A percentile compares a stretch with the other conserved stretches of the same genome.
Evolutionary conservation across 2,113 vertebrate species (phyloP).

Genomic region (Pangasianodon hypophthalmus): DNA sequence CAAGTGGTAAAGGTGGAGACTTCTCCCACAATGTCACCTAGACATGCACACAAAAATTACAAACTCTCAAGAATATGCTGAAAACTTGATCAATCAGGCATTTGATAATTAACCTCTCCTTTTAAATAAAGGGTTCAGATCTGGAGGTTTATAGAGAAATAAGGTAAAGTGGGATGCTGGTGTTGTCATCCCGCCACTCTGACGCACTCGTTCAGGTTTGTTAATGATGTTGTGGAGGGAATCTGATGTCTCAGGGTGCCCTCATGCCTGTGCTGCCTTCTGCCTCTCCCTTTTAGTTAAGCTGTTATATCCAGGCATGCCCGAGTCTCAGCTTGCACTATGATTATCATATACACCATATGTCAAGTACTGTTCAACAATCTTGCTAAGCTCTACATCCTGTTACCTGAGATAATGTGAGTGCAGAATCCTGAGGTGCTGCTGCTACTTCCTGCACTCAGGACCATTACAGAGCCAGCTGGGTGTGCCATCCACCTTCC

Average conservation of each 20-base stretch:
- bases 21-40: not conserved
- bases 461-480: not conserved
- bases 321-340: constrained; percentile 2
- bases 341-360: constrained; percentile 20
- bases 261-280: constrained; percentile 2
- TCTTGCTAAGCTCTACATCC: constrained; percentile 18
- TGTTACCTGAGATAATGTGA: constrained; percentile 13
- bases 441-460: not conserved
- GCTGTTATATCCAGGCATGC: not conserved
- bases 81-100: not conserved
- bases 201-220: not conserved
- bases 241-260: not conserved
- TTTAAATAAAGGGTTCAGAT: not conserved
- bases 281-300: not conserved
- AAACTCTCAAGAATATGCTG: not conserved
- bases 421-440: not conserved
- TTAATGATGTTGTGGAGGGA: not conserved
- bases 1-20: not conserved
- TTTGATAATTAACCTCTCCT: not conserved
- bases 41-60: not conserved
- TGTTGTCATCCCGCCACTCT: not conserved
- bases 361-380: constrained; percentile 2
- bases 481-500: not conserved
- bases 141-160: not conserved
- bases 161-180: not conserved